Evolutionary conservation across 2,113 vertebrate genomes (phyloP).

Genomic region (Amia ocellicauda): DNA sequence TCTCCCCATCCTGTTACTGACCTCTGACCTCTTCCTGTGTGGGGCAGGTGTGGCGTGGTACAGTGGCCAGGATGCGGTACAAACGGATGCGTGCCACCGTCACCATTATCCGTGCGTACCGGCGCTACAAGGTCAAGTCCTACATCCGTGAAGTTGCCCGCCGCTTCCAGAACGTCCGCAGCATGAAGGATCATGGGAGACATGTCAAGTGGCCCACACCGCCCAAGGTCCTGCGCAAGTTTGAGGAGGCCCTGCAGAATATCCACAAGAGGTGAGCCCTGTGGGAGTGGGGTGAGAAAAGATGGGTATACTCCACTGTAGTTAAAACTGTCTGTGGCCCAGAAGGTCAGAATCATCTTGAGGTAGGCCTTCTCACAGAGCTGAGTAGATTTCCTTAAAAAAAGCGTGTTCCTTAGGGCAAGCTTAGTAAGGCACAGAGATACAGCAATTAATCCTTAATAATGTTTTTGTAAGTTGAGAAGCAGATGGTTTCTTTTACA

Average conservation of each 20-base stretch:
- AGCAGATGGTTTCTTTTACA: too few relatives aligned
- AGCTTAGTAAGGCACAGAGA: too few relatives aligned
- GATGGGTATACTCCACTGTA: too few relatives aligned
- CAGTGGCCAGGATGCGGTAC: slow-evolving; percentile 83
- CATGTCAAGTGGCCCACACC: slow-evolving; percentile 85
- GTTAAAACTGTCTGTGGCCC: too few relatives aligned
- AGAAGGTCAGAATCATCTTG: too few relatives aligned
- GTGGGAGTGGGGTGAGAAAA: too few relatives aligned
- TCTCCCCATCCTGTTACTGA: not conserved
- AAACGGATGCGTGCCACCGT: slow-evolving; percentile 79
- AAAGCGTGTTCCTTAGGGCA: too few relatives aligned
- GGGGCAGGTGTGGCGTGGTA: slow-evolving; percentile 86
- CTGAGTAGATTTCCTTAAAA: too few relatives aligned
- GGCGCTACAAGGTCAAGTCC: slow-evolving; percentile 85
- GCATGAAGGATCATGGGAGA: slow-evolving; percentile 79
- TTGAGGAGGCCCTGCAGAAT: slow-evolving; percentile 76
- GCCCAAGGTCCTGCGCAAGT: slow-evolving; percentile 81
- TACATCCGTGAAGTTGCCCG: slow-evolving; percentile 80
- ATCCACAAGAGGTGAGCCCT: slow-evolving; percentile 79
- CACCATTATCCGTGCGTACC: slow-evolving; percentile 75
- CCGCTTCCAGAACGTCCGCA: slow-evolving; percentile 72
- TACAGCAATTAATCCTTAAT: too few relatives aligned
- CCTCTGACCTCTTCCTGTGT: not conserved
- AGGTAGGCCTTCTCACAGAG: too few relatives aligned
- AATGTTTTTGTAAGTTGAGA: too few relatives aligned